Percentiles rank a stretch among this genome's conserved stretches.
Evolutionary conservation across 2,888 invertebrate genomes (phyloP).

Genomic region (Leucophenga montana): DNA sequence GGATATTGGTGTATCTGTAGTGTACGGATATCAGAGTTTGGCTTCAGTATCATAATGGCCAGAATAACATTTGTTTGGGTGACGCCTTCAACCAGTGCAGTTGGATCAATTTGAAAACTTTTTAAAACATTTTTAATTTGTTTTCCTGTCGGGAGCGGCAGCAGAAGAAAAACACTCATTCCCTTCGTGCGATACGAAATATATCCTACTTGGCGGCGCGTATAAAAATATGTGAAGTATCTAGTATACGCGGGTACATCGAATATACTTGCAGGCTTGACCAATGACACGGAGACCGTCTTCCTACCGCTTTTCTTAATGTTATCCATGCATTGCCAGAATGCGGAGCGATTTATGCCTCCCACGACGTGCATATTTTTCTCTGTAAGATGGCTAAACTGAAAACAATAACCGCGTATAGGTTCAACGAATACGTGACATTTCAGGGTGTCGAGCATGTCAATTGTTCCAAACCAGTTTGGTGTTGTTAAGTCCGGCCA

Average conservation of each 20-base stretch:
- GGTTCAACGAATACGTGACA: not conserved
- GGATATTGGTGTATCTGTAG: too few species aligned
- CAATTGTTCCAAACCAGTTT: not conserved
- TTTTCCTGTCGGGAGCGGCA: not conserved
- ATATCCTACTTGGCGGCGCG: not conserved
- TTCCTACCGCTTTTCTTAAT: not conserved
- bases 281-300: not conserved
- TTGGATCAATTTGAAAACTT: not conserved
- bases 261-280: not conserved
- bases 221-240: not conserved
- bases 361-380: not conserved
- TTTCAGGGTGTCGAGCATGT: not conserved
- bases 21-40: too few species aligned
- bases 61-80: not conserved
- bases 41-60: not conserved
- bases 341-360: not conserved
- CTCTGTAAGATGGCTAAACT: slow-evolving; percentile 1
- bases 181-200: not conserved
- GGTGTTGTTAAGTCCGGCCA: too few species aligned
- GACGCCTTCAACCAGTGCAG: not conserved
- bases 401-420: not conserved
- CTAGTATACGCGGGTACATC: not conserved
- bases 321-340: slow-evolving; percentile 12
- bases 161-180: slow-evolving; percentile 3
- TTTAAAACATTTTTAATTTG: not conserved